phyloP scores from a whole-genome alignment of 2,888 invertebrate genomes.

The Perizoma flavofasciatum region DNA sequence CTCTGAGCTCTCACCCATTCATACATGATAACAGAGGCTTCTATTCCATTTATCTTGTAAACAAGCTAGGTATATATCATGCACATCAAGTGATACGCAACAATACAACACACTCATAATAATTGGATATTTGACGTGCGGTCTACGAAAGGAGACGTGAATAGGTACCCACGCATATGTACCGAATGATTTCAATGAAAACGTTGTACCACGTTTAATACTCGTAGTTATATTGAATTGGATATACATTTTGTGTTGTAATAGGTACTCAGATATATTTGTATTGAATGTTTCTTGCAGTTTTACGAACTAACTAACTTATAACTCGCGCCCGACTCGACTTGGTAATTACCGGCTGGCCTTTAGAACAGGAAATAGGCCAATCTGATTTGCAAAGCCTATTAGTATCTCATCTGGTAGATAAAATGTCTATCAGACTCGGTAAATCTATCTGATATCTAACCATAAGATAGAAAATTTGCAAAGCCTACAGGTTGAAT shows the following conservation, averaged over 20 bases:
- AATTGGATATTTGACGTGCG: conserved; percentile 1
- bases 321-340: no score
- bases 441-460: background rate
- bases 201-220: no score
- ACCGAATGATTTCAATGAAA: background rate
- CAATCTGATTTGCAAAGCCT: conserved; percentile 8
- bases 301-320: no score
- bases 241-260: no score
- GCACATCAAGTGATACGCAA: background rate
- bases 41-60: background rate
- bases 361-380: conserved; percentile 13
- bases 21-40: no score
- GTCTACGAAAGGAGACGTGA: background rate
- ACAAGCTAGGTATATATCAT: background rate
- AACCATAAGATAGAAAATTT: background rate
- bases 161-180: background rate
- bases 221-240: no score
- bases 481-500: no score
- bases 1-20: no score
- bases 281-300: no score
- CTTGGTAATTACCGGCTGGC: background rate
- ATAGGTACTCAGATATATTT: no score
- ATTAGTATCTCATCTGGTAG: conserved; percentile 22
- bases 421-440: background rate
- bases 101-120: background rate